Evolutionary conservation across 2,113 vertebrate species (phyloP), one percentile per base, ranked within the genome.

Genomic region (Heliornis fulica): DNA sequence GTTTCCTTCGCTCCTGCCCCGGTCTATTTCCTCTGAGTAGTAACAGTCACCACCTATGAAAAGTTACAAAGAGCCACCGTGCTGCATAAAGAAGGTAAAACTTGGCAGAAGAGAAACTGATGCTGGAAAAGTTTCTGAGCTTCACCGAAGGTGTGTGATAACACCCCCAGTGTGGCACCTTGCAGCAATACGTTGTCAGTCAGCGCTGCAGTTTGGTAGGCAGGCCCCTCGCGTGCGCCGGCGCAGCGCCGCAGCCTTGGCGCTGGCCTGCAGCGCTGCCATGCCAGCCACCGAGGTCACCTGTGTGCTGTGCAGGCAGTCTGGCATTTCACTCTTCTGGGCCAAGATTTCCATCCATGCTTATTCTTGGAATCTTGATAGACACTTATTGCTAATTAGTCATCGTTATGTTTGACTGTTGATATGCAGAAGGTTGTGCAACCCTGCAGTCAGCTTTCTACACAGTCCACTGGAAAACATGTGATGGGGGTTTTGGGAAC

Each of bases 341-440:
- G 95, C 95, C 95, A 95, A 72, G 79, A 83, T 74, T 91, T n/a
- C 82, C 77, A 6, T 70, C 85, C 75, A 54, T 63, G 40, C 89
- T 94, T 87, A 10, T 36, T 16, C 40, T 90, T 64, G 81, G 61
- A 86, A 91, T 76, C 83, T 80, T 41, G 84, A 72, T 36, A 94
- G 74, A 75, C 66, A n/a, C 70, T 89, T 72, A 92, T 90, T 96
- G 85, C 63, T 76, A 41, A 95, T 95, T 94, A 85, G 54, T 87
- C 95, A 96, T 51, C 34, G 28, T 56, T 95, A 50, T 88, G 74
- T 97, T 90, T 90, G 88, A 63, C 80, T 92, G 92, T 93, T 94
- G 87, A 88, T 86, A 81, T 15, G 79, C 82, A 88, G 94, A 77
- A 86, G 87, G 75, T 66, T 90, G 82, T 80, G 90, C 54, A 96